Evolutionary conservation across 2,888 invertebrate genomes (phyloP).

Genomic region (Parasteatoda lunata): DNA sequence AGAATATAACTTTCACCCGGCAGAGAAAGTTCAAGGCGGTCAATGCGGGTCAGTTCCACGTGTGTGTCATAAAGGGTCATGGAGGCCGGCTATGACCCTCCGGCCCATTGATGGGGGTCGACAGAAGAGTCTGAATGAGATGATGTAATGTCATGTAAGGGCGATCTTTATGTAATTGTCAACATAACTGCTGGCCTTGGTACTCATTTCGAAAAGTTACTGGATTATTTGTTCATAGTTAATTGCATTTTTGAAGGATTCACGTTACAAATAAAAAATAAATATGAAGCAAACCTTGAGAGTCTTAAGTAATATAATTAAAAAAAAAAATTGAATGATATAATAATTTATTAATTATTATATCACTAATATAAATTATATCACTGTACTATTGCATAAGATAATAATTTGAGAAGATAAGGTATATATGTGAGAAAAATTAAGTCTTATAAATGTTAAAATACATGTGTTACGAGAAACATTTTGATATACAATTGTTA

Average conservation of each 20-base stretch:
- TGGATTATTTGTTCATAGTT: neutral
- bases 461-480: no score
- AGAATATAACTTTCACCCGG: neutral
- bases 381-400: no score
- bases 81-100: slow-evolving; percentile 40
- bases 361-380: no score
- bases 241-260: neutral
- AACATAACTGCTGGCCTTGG: slow-evolving; percentile 47
- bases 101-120: slow-evolving; percentile 38
- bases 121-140: slow-evolving; percentile 19
- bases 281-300: no score
- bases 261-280: no score
- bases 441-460: no score
- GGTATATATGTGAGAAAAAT: no score
- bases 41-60: slow-evolving; percentile 25
- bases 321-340: no score
- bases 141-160: slow-evolving; percentile 16
- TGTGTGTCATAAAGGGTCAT: slow-evolving; percentile 38
- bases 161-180: slow-evolving; percentile 41
- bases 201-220: neutral
- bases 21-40: slow-evolving; percentile 45
- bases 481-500: no score
- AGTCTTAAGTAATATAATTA: no score
- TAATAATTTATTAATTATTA: no score
- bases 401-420: no score